A percentile compares a stretch with the other conserved stretches of the same genome.
phyloP scores from a whole-genome alignment of 2,888 invertebrate species.

The Carabus problematicus region DNA sequence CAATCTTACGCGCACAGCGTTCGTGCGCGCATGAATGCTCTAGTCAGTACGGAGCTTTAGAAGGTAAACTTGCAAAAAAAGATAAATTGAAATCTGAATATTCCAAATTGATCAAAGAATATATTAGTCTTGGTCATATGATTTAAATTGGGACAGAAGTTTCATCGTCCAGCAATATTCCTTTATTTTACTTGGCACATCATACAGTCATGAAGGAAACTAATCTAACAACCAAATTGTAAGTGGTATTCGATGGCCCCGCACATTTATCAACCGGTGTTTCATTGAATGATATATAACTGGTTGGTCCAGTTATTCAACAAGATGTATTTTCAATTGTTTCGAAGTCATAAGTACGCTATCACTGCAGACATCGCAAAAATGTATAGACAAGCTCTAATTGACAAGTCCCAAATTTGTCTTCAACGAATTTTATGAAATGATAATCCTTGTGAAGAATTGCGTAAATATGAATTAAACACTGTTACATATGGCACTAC shows the following conservation, averaged over 20 bases:
- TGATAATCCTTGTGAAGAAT: constrained; percentile 16
- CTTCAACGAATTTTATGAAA: constrained; percentile 46
- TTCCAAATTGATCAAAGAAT: constrained; percentile 3
- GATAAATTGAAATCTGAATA: background rate
- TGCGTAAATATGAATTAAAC: constrained; percentile 36
- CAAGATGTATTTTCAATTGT: constrained; percentile 7
- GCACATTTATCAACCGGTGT: constrained; percentile 9
- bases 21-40: no score
- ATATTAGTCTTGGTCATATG: background rate
- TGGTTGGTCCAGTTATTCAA: constrained; percentile 12
- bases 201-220: constrained; percentile 21
- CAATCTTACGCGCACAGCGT: no score
- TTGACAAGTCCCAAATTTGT: constrained; percentile 42
- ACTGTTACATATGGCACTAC: constrained; percentile 44
- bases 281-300: background rate
- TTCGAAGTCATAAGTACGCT: constrained; percentile 4
- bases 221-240: constrained; percentile 28
- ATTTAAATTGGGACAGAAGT: background rate
- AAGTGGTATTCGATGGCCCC: constrained; percentile 30
- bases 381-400: constrained; percentile 48
- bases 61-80: background rate
- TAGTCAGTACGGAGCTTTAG: background rate
- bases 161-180: background rate
- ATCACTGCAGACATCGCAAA: constrained; percentile 47
- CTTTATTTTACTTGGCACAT: constrained; percentile 24